These are phyloP conservation scores for Montifringilla adamsi DNA, from an alignment of 2,113 vertebrate species.

Conservation along the genomic window DNA sequence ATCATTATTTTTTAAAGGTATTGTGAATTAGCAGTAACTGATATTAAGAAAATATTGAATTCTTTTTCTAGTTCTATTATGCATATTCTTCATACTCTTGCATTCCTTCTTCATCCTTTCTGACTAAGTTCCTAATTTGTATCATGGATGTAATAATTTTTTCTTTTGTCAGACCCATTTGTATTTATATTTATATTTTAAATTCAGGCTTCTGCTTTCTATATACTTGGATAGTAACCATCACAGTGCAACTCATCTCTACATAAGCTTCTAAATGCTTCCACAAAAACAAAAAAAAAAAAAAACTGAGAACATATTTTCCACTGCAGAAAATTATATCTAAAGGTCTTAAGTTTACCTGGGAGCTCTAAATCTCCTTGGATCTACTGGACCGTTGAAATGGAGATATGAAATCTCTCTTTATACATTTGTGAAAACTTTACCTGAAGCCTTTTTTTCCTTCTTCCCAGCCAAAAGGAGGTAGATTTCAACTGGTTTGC, in stretches of 20 bases:
- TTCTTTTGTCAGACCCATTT: not conserved
- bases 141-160: not conserved
- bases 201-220: not conserved
- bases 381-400: not conserved
- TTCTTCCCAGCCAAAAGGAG: not conserved
- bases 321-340: not conserved
- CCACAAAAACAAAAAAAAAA: not conserved
- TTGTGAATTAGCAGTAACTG: not conserved
- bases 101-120: not conserved
- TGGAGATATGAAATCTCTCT: not conserved
- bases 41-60: not conserved
- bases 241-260: not conserved
- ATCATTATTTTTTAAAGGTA: not conserved
- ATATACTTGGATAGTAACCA: not conserved
- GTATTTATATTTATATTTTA: not conserved
- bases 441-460: not conserved
- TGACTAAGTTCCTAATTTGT: not conserved
- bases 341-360: not conserved
- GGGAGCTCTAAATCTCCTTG: not conserved
- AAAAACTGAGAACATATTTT: not conserved
- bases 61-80: not conserved
- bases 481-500: not conserved
- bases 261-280: not conserved
- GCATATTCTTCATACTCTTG: not conserved
- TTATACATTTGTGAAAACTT: not conserved